Evolutionary conservation across 2,113 vertebrate genomes (phyloP), one percentile per base, ranked within the genome.

Genomic region (Strix aluco): DNA sequence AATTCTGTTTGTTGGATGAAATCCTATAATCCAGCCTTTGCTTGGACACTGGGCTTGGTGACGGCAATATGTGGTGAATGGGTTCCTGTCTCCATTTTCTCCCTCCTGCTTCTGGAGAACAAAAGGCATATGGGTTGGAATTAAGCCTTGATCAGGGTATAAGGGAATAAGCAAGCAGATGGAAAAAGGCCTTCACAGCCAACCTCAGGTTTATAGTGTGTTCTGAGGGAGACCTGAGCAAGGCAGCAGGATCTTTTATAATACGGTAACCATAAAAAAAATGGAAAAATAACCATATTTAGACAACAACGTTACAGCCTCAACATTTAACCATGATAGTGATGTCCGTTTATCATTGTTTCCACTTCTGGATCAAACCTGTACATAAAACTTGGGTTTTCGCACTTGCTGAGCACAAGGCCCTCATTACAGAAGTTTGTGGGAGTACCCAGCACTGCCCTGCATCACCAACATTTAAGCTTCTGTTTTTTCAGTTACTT

Each of bases 381-480:
- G 13, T 19, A 44, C 0, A 0, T 16, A 81, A 67, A 81, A 66
- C 42, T 40, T 75, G 47, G 47, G 5, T 27, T 88, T 86, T 75
- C 59, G 58, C 19, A 34, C 11, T 25, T 51, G 19, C 47, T 13
- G 2, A 86, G 44, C 30, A 52, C 5, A 26, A 86, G 85, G 2
- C 32, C 26, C 69, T 81, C 21, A 11, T 11, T 17, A 63, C 2
- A 1, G 21, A 36, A 80, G 54, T 10, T 38, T 51, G 11, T 10
- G 51, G 59, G 47, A 89, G 15, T 3, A 38, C 32, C 61, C 66
- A 88, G 30, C 10, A 6, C 25, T 77, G 61, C 27, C 42, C 19
- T 72, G 30, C 29, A 44, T 5, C 38, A 29, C 15, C 42, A 66
- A 13, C 25, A 30, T 10, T 34, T 0, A 0, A 52, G 16, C 20